Conservation (phyloP, 2,888 invertebrate species). For the Heteropelma amictum region DNA sequence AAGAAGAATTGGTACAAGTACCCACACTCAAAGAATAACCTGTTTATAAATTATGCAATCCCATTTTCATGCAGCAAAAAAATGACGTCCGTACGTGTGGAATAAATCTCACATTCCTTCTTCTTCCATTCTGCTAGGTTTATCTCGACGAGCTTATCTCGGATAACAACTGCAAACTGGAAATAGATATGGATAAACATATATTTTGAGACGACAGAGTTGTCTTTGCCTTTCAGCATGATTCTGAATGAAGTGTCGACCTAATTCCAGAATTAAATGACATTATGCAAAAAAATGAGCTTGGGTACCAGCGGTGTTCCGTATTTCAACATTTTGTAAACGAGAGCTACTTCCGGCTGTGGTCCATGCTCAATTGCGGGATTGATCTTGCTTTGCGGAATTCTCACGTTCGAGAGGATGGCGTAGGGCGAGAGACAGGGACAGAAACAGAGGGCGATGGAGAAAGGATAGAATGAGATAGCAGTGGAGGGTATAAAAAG, state of each 20-base stretch:
- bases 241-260: too few relatives aligned
- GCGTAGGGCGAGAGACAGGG: not conserved
- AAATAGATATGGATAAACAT: too few relatives aligned
- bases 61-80: not conserved
- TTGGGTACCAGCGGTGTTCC: too few relatives aligned
- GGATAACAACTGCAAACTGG: too few relatives aligned
- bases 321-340: too few relatives aligned
- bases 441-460: not conserved
- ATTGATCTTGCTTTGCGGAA: constrained; percentile 6
- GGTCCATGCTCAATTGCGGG: constrained; percentile 5
- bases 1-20: not conserved
- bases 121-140: not conserved
- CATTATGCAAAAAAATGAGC: too few relatives aligned
- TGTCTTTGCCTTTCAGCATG: too few relatives aligned
- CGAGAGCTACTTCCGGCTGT: not conserved
- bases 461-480: not conserved
- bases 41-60: constrained; percentile 7
- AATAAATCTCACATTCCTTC: not conserved
- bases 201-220: too few relatives aligned
- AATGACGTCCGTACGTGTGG: not conserved
- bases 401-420: not conserved
- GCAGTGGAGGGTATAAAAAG: constrained; percentile 20
- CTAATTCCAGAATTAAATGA: too few relatives aligned
- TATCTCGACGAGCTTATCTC: too few relatives aligned
- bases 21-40: not conserved